Base-by-base conservation (phyloP, 2,797 vertebrate species). In the Thunnus albacares region DNA sequence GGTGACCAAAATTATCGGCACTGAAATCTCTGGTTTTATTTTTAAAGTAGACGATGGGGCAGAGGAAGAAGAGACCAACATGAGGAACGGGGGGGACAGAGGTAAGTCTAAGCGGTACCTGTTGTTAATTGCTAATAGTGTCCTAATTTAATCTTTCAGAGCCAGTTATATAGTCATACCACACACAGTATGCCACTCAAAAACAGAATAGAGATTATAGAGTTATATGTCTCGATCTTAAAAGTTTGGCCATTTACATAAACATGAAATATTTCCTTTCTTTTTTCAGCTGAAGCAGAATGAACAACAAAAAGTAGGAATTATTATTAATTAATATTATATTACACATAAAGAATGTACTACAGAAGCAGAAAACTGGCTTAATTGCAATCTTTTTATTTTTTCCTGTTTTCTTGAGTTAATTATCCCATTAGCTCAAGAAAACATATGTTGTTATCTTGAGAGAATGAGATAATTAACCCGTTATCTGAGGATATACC, bases 11-110 rank as follows among this genome's bases (percentile, higher is more conserved):
- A 69, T 43, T 20, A 49, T 0, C 0, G 12, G n/a, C 20, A 62
- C 78, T 85, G 9, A 84, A 60, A 69, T 75, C 2, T 60, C 0
- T 2, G 7, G 0, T 68, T 75, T 83, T 66, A 3, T 66, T 79
- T 92, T 91, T 74, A 51, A 90, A 95, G 97, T 98, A 79, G 97
- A 98, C 90, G 96, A 96, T 53, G 95, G 90, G 4, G 95, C 90
- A 52, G 97, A 95, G 12, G 95, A 98, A 47, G 97, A 97, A 33
- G 96, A 97, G 66, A 95, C 96, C 86, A 96, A 96, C 92, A 94
- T 97, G 94, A 96, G 97, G 90, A 98, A 97, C 10, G 97, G 97
- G 73, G 96, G 98, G 83, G 97, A 97, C 89, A 94, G 94, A 96
- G 97, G 97, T 97, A 89, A 96, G 79, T 83, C 51, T 38, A 13